Percentiles rank a stretch among this genome's conserved stretches.
phyloP scores from a whole-genome alignment of 1,140 invertebrate genomes.

The Conus betulinus region DNA sequence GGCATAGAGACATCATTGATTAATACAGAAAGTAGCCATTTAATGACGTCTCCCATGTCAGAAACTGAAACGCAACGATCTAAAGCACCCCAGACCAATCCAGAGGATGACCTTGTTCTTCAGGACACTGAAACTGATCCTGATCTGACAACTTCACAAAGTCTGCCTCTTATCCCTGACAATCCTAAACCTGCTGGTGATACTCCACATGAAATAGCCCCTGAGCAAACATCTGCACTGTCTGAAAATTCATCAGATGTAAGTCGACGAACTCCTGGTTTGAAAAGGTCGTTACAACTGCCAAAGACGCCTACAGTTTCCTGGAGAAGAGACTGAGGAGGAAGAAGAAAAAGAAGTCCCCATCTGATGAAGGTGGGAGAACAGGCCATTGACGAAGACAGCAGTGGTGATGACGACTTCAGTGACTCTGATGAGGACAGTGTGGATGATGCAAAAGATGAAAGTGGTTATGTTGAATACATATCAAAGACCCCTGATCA shows the following conservation, averaged over 20 bases:
- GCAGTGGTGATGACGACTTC: neutral
- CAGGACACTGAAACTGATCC: neutral
- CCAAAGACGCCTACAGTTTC: slow-evolving; percentile 5
- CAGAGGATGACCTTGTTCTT: neutral
- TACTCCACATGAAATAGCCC: neutral
- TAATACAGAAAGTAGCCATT: too few relatives aligned
- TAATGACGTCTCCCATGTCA: neutral
- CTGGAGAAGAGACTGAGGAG: slow-evolving; percentile 10
- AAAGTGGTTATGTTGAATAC: neutral
- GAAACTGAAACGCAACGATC: neutral
- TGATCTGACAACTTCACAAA: neutral
- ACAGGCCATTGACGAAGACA: neutral
- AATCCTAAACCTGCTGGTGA: neutral
- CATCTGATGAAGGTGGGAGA: too few relatives aligned
- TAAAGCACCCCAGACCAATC: neutral
- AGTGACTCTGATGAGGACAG: neutral
- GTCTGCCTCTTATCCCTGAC: neutral
- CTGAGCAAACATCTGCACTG: neutral
- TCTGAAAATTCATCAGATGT: neutral
- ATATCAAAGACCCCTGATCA: too few relatives aligned
- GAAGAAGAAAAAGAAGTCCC: slow-evolving; percentile 3
- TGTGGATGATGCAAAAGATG: neutral
- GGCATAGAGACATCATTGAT: too few relatives aligned
- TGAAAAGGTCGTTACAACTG: slow-evolving; percentile 7
- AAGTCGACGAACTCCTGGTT: neutral